These are phyloP conservation scores for Paraescarpia echinospica DNA, from an alignment of 1,140 invertebrate species.

Conservation along the genomic window DNA sequence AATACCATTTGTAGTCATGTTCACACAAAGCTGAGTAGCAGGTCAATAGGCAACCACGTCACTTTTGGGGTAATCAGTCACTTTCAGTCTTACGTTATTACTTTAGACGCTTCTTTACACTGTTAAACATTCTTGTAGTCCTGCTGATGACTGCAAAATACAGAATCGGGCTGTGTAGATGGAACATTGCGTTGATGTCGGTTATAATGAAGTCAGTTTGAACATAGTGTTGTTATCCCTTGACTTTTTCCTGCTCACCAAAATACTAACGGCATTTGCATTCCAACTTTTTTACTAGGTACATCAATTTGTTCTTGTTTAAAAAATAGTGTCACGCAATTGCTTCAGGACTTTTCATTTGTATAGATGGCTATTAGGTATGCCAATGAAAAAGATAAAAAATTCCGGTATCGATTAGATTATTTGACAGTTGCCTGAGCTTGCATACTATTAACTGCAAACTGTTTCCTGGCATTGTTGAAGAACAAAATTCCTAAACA, in stretches of 20 bases:
- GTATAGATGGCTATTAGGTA: not conserved
- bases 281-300: not conserved
- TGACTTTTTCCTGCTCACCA: not conserved
- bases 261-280: not conserved
- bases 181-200: not conserved
- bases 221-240: not conserved
- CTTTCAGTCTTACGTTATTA: not conserved
- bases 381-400: not conserved
- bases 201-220: not conserved
- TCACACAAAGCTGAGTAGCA: not conserved
- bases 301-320: not conserved
- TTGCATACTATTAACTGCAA: not conserved
- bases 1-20: not conserved
- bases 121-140: not conserved
- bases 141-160: not conserved
- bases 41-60: not conserved
- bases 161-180: not conserved
- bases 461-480: not conserved
- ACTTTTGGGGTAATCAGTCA: not conserved
- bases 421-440: not conserved
- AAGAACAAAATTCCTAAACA: not conserved
- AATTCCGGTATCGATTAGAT: not conserved
- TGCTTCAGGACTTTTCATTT: not conserved
- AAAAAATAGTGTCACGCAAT: not conserved
- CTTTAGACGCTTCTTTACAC: not conserved